Conservation (phyloP, 2,797 vertebrate genomes). For the Pipistrellus pygmaeus region DNA sequence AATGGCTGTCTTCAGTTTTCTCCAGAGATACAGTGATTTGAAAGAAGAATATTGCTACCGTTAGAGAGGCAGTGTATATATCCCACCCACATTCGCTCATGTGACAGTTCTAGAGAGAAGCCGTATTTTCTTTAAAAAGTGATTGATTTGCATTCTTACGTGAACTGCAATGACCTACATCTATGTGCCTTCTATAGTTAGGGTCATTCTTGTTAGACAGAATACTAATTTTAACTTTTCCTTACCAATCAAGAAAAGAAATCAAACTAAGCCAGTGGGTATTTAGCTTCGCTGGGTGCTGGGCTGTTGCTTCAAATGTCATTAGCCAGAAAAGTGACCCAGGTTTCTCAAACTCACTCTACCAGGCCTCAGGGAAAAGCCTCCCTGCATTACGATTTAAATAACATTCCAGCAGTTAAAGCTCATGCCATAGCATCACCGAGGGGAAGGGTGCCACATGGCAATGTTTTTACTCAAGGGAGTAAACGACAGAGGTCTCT, state of each 20-base stretch:
- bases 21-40: neutral
- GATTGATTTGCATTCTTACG: neutral
- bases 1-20: neutral
- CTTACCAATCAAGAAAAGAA: neutral
- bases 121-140: neutral
- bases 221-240: neutral
- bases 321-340: constrained; percentile 60
- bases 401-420: constrained; percentile 56
- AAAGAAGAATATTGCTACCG: neutral
- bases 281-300: constrained; percentile 29
- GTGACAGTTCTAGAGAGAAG: neutral
- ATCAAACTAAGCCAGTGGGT: neutral
- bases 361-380: neutral
- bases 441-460: neutral
- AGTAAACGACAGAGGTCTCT: constrained; percentile 68
- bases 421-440: neutral
- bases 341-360: neutral
- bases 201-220: constrained; percentile 14
- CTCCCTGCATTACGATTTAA: neutral
- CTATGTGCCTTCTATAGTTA: neutral
- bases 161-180: neutral
- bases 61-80: neutral
- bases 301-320: neutral
- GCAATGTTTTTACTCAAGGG: constrained; percentile 52
- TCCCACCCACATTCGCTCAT: too few species aligned